phyloP scores from a whole-genome alignment of 2,113 vertebrate genomes.

The Chaetodon trifascialis region DNA sequence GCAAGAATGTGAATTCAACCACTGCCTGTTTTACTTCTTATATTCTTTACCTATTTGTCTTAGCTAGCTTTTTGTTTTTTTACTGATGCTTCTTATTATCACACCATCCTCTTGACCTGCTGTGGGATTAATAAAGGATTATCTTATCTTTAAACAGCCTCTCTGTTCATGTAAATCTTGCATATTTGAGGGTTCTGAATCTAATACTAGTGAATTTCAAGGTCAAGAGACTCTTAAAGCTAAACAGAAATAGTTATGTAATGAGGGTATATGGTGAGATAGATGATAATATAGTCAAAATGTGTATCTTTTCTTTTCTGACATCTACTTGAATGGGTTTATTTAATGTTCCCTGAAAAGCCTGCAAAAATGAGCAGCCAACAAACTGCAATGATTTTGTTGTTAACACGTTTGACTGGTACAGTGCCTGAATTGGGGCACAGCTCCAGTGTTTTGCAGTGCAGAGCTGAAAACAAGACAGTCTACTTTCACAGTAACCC shows the following conservation, averaged over 20 bases:
- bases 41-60: too few relatives aligned
- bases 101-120: too few relatives aligned
- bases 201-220: background rate
- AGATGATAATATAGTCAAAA: background rate
- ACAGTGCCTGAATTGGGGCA: slow-evolving; percentile 36
- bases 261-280: background rate
- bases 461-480: slow-evolving; percentile 24
- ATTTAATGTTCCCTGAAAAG: background rate
- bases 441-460: slow-evolving; percentile 12
- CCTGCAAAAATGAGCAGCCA: background rate
- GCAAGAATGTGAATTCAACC: too few relatives aligned
- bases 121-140: too few relatives aligned
- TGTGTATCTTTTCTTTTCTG: background rate
- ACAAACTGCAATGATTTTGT: background rate
- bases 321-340: background rate
- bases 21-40: too few relatives aligned
- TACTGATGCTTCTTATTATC: too few relatives aligned
- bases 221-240: background rate
- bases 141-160: too few relatives aligned
- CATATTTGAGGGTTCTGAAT: background rate
- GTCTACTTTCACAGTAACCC: slow-evolving; percentile 41
- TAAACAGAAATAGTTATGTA: background rate
- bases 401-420: slow-evolving; percentile 3
- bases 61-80: too few relatives aligned
- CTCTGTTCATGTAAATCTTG: background rate